These are phyloP conservation scores for Anhinga rufa DNA, from an alignment of 2,113 vertebrate species.

Conservation along the genomic window DNA sequence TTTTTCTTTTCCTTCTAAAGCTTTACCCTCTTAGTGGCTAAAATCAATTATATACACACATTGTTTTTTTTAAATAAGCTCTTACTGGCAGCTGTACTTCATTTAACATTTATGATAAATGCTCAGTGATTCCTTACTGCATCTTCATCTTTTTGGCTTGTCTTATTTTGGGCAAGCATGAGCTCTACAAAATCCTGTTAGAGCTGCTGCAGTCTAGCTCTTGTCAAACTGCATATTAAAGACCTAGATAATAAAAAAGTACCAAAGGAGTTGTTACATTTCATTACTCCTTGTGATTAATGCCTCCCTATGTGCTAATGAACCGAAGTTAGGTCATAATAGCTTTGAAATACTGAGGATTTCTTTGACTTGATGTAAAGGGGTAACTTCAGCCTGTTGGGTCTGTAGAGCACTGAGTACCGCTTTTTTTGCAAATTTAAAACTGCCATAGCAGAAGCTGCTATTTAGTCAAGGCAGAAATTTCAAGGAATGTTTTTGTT, in stretches of 20 bases:
- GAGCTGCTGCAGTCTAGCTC: background rate
- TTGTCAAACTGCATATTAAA: background rate
- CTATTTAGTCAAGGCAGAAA: background rate
- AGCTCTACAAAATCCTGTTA: background rate
- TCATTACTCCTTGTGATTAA: conserved; percentile 12
- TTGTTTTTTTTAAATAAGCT: background rate
- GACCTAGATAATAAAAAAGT: background rate
- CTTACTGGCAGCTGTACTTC: background rate
- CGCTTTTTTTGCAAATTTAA: background rate
- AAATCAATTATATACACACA: background rate
- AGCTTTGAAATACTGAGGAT: conserved; percentile 42
- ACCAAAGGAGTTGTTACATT: background rate
- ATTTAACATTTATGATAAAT: background rate
- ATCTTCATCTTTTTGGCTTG: background rate
- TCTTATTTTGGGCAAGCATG: background rate
- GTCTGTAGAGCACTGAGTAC: background rate
- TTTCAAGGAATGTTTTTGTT: background rate
- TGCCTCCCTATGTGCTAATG: conserved; percentile 20
- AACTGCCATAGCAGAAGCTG: background rate
- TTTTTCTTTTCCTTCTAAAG: background rate
- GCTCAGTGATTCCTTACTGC: background rate
- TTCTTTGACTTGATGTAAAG: conserved; percentile 43
- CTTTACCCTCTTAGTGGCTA: background rate
- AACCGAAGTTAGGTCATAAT: conserved; percentile 19
- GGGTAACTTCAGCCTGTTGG: background rate